phyloP scores from a whole-genome alignment of 1,140 invertebrate species.

The Zophobas morio region DNA sequence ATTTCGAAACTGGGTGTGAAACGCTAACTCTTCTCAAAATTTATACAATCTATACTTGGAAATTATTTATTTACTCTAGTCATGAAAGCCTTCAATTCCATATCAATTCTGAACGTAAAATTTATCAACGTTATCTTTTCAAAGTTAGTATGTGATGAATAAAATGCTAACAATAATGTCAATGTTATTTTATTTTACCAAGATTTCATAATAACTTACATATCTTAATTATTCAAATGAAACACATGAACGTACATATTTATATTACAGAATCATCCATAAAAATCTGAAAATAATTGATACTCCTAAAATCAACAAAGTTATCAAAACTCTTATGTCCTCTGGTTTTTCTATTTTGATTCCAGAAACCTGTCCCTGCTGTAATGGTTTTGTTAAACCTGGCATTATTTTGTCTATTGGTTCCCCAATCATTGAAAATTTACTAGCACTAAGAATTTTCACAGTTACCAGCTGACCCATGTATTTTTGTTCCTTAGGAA shows the following conservation, averaged over 20 bases:
- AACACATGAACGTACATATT: not conserved
- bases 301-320: conserved; percentile 50
- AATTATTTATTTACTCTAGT: no score
- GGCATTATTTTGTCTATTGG: conserved; percentile 72
- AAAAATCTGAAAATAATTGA: conserved; percentile 57
- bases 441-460: conserved; percentile 81
- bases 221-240: no score
- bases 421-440: conserved; percentile 90
- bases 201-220: no score
- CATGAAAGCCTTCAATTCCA: no score
- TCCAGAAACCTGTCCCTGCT: conserved; percentile 71
- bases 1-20: no score
- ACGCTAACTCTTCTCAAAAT: no score
- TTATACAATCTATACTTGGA: no score
- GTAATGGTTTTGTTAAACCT: conserved; percentile 69
- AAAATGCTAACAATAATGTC: no score
- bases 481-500: conserved; percentile 82
- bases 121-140: no score
- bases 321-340: conserved; percentile 45
- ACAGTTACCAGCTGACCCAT: conserved; percentile 90
- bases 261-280: conserved; percentile 57
- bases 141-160: no score
- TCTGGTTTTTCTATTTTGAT: conserved; percentile 51
- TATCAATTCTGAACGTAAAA: no score
- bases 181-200: no score